Evolutionary conservation across 2,113 vertebrate species (phyloP).

Genomic region (Columba livia): DNA sequence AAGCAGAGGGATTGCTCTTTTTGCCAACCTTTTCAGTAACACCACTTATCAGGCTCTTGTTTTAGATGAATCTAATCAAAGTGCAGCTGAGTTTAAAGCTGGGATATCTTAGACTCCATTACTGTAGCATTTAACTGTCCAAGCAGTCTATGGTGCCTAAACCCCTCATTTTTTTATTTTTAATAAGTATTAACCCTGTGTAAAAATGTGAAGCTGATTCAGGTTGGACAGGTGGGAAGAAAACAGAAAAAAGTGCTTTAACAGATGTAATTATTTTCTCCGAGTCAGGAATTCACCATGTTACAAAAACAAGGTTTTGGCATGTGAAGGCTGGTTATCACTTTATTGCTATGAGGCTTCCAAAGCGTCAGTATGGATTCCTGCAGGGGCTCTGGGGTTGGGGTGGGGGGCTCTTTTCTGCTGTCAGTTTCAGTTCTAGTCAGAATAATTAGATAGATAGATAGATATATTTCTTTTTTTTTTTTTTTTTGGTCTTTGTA

Average conservation of each 20-base stretch:
- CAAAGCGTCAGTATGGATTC: conserved; percentile 41
- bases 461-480: background rate
- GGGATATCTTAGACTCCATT: background rate
- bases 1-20: conserved; percentile 14
- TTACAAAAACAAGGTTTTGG: background rate
- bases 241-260: conserved; percentile 18
- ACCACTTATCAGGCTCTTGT: background rate
- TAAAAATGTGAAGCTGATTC: background rate
- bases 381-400: background rate
- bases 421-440: conserved; percentile 64
- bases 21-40: background rate
- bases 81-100: background rate
- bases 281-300: background rate
- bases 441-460: conserved; percentile 41
- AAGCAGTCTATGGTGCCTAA: conserved; percentile 62
- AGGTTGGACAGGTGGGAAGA: background rate
- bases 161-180: conserved; percentile 26
- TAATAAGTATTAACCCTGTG: conserved; percentile 2
- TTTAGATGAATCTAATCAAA: background rate
- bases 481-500: conserved; percentile 64
- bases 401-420: background rate
- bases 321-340: conserved; percentile 18
- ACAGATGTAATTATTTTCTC: background rate
- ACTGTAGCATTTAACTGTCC: conserved; percentile 6
- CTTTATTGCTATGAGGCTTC: background rate